Evolutionary conservation across 2,797 vertebrate species (phyloP), one percentile per base, ranked within the genome.

Genomic region (Takifugu ocellatus): DNA sequence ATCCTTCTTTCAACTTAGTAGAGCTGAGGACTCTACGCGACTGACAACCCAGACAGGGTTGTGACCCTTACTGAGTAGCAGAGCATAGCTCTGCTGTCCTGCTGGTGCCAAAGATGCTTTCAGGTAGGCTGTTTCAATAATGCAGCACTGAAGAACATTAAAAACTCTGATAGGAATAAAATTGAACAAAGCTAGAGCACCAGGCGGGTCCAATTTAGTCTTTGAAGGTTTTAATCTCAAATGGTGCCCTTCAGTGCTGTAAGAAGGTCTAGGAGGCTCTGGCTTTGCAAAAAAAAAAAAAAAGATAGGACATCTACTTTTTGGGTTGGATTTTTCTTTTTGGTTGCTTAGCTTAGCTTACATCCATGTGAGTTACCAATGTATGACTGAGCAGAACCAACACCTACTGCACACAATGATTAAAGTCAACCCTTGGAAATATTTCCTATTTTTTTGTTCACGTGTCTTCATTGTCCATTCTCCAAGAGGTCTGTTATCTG

Each of bases 121-220:
- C 64, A 77, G 72, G 66, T 64, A 81, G 76, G 66, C 76, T 76
- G 87, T 84, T 83, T 79, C 77, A 59, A 61, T 59, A 74, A 67
- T 61, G 53, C 51, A 83, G 77, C 6, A 52, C 83, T 80, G 78
- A 33, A 76, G 68, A 70, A 75, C 66, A 74, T 75, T 81, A 62
- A 73, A 70, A 82, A 68, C 66, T 70, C 74, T 68, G 75, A 82
- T 77, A 65, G 50, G 72, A 77, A 81, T 77, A 76, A 33, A 84
- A 63, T 50, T 62, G 65, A 82, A 74, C 56, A 65, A 49, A 54
- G 64, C 52, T 53, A 54, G 69, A 69, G 73, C 63, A 66, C 63
- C 70, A 66, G 83, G 75, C 79, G 81, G 62, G 79, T 79, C 77
- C 75, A 75, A 76, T 80, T 81, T 84, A 25, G 24, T 63, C 65